Percentiles rank a stretch among this genome's conserved stretches.
These are phyloP conservation scores for Pteronotus mesoamericanus DNA, from an alignment of 2,797 vertebrate species.

Conservation along the genomic window DNA sequence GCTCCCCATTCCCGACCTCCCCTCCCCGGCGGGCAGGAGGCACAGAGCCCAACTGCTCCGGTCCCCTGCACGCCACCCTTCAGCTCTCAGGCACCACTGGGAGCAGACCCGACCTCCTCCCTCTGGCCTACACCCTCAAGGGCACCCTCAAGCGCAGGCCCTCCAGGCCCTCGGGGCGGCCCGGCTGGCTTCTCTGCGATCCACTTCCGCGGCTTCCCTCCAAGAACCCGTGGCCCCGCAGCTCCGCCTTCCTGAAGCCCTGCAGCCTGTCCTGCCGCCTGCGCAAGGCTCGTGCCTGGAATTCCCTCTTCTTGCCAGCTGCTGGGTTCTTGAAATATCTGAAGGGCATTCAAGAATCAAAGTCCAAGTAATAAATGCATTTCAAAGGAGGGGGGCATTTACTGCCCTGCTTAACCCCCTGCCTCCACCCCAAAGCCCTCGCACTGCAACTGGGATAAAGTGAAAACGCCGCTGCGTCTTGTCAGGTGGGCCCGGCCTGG, in stretches of 20 bases:
- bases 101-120: background rate
- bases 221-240: background rate
- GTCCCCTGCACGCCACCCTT: background rate
- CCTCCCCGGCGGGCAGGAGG: background rate
- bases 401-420: too few relatives aligned
- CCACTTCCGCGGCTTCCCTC: background rate
- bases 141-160: background rate
- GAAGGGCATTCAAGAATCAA: background rate
- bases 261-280: background rate
- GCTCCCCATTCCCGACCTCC: too few relatives aligned
- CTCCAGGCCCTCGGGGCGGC: background rate
- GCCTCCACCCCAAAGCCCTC: background rate
- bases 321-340: background rate
- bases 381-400: background rate
- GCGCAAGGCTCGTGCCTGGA: background rate
- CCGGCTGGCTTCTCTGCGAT: background rate
- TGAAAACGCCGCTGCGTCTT: background rate
- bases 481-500: background rate
- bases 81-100: background rate
- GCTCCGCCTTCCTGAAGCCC: background rate
- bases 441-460: background rate
- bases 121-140: background rate
- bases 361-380: background rate
- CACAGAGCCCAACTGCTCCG: background rate
- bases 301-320: background rate